phyloP scores from a whole-genome alignment of 2,113 vertebrate species.

The Gopherus evgoodei region DNA sequence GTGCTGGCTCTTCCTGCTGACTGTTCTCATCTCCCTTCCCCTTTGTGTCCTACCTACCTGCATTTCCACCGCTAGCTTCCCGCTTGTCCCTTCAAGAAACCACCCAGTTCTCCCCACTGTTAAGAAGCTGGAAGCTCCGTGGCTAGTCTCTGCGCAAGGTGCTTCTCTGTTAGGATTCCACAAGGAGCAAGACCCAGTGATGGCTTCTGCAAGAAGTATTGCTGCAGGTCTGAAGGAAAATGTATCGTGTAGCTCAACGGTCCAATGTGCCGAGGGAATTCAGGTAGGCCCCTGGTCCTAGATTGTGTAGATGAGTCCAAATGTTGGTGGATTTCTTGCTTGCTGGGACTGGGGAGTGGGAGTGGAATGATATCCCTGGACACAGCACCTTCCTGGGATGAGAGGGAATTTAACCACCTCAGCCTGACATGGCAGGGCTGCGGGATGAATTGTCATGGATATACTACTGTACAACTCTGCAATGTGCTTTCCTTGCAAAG shows the following conservation, averaged over 20 bases:
- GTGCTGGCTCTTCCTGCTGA: not conserved
- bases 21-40: not conserved
- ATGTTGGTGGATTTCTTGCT: rapidly evolving
- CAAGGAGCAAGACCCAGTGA: rapidly evolving
- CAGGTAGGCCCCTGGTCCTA: not conserved
- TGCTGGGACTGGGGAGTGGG: rapidly evolving
- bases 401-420: rapidly evolving
- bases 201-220: rapidly evolving
- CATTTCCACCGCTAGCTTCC: not conserved
- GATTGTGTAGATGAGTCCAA: rapidly evolving
- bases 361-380: not conserved
- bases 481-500: not conserved
- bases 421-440: not conserved
- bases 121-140: not conserved
- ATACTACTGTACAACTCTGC: not conserved
- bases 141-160: not conserved
- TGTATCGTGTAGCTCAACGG: not conserved
- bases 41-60: rapidly evolving
- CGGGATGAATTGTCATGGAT: not conserved
- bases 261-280: rapidly evolving
- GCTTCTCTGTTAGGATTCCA: not conserved
- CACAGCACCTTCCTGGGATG: not conserved
- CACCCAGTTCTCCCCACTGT: not conserved
- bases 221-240: rapidly evolving
- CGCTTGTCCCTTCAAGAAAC: not conserved